Base-by-base conservation (phyloP, 1,140 invertebrate genomes). In the Aphelinus atriplicis region DNA sequence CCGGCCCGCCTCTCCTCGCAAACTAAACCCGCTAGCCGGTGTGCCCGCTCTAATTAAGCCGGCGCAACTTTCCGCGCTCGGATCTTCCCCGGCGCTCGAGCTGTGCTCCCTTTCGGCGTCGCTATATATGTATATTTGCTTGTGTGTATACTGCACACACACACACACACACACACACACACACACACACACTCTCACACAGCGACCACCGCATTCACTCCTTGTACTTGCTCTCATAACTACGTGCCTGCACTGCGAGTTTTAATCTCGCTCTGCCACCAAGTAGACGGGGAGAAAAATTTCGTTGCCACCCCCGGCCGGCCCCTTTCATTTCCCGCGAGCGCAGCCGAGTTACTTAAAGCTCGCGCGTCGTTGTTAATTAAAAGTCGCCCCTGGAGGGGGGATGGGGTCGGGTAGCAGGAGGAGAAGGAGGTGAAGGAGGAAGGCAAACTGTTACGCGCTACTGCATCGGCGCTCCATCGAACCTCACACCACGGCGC, bases 11-110 rank as follows among this genome's bases (percentile, higher is more conserved):
- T 26, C 26, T 26, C 26, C 26, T 26, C 26, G 26, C 26, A 26
- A 26, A 26, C 26, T 26, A 26, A 26, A 72, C 51, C 60, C 62
- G 45, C 70, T 47, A 26, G 26, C 26, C 42, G 50, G 51, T 7
- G 56, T 42, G 50, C 47, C 57, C 6, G 48, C 48, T 55, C 72
- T 68, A 74, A 74, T 74, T 74, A 74, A 74, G 56, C 48, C 61
- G 42, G 3, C 64, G 50, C 43, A 66, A 73, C 71, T 73, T 73
- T 66, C 9, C n/a, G 26, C 58, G 47, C 66, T 68, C 6, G 66
- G 57, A 45, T n/a, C 51, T 48, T 65, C 48, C n/a, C 63, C n/a
- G 63, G 48, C 26, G n/a, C 63, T 10, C 26, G 26, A 26, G 26
- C 26, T 26, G 26, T 26, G 26, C 26, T 26, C 26, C 26, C 26